These are phyloP conservation scores for Apantesis nais DNA, from an alignment of 2,888 invertebrate genomes.

Conservation along the genomic window DNA sequence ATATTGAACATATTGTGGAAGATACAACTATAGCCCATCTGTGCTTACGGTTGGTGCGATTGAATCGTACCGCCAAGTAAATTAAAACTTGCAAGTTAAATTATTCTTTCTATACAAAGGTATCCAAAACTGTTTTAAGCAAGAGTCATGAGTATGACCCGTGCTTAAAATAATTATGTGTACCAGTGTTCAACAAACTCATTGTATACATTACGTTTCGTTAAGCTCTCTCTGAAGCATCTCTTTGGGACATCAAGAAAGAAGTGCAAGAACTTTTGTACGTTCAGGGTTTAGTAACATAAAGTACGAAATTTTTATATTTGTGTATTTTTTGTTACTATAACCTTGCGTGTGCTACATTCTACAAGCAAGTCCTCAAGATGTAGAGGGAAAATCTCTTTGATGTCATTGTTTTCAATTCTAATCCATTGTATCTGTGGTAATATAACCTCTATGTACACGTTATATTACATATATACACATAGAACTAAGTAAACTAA, in stretches of 20 bases:
- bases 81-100: too few species aligned
- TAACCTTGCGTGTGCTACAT: constrained; percentile 47
- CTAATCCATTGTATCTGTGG: not conserved
- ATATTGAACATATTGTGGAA: too few species aligned
- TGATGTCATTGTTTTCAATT: not conserved
- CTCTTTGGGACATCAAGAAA: constrained; percentile 11
- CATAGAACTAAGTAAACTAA: too few species aligned
- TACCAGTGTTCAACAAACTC: not conserved
- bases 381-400: not conserved
- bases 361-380: constrained; percentile 16
- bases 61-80: too few species aligned
- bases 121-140: too few species aligned
- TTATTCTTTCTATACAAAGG: too few species aligned
- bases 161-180: not conserved
- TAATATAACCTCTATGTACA: not conserved
- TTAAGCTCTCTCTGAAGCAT: not conserved
- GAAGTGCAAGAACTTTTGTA: constrained; percentile 14
- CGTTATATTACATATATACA: too few species aligned
- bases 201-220: not conserved
- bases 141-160: too few species aligned
- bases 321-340: constrained; percentile 69
- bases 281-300: constrained; percentile 70
- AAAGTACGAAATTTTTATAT: constrained; percentile 69
- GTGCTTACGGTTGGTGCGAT: too few species aligned
- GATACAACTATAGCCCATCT: too few species aligned